Conservation (phyloP, 2,113 vertebrate species). For the Micronycteris hirsuta region DNA sequence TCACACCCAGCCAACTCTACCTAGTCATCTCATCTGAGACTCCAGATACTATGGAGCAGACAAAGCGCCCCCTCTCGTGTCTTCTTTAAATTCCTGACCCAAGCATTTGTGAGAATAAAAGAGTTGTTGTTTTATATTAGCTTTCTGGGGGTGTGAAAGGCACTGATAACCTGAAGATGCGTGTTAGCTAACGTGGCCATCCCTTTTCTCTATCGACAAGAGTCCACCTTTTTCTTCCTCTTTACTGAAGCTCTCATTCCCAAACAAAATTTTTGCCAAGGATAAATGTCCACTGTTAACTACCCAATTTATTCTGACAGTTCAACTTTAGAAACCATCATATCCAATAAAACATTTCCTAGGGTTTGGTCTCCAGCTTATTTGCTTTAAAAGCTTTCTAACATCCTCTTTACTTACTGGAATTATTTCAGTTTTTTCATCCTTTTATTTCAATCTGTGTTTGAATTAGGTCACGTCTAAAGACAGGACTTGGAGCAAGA, state of each 20-base stretch:
- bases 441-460: neutral
- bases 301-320: constrained; percentile 20
- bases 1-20: neutral
- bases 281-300: neutral
- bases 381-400: neutral
- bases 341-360: neutral
- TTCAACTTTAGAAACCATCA: constrained; percentile 29
- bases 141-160: neutral
- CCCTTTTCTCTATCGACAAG: neutral
- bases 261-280: neutral
- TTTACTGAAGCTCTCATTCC: neutral
- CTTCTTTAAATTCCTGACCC: neutral
- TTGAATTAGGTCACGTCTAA: constrained; percentile 41
- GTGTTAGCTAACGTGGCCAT: neutral
- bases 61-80: neutral
- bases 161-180: neutral
- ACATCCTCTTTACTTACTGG: neutral
- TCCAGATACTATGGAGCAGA: neutral
- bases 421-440: constrained; percentile 25
- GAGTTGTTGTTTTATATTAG: neutral
- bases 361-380: neutral
- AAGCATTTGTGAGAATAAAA: neutral
- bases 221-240: neutral
- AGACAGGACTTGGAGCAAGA: constrained; percentile 38
- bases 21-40: neutral